Conservation (phyloP, 2,113 vertebrate genomes). For the Rhinolophus ferrumequinum region DNA sequence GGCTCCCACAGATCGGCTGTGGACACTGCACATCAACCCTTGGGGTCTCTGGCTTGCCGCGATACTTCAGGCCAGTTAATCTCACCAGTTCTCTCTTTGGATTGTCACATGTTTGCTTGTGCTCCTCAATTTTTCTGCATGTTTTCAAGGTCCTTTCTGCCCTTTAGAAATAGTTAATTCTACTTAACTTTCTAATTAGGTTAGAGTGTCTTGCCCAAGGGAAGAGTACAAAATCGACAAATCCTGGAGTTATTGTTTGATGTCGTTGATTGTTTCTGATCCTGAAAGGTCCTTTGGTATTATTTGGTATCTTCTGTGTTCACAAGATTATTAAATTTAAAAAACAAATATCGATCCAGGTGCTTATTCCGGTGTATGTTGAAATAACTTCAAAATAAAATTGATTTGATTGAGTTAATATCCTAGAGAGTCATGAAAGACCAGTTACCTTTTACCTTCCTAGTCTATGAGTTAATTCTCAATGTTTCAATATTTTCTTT, state of each 20-base stretch:
- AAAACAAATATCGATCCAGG: not conserved
- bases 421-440: not conserved
- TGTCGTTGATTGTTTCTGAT: slow-evolving; percentile 29
- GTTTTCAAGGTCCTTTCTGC: slow-evolving; percentile 20
- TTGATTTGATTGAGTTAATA: not conserved
- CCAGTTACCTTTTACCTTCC: not conserved
- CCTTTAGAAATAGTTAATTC: slow-evolving; percentile 52
- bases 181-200: slow-evolving; percentile 53
- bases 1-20: not conserved
- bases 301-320: not conserved
- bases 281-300: not conserved
- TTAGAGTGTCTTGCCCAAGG: not conserved
- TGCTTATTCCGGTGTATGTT: not conserved
- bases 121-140: not conserved
- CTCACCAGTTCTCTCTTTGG: not conserved
- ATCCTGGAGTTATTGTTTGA: not conserved
- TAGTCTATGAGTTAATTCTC: not conserved
- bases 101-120: slow-evolving; percentile 44
- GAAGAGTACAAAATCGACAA: not conserved
- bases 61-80: not conserved
- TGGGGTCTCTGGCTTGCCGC: not conserved
- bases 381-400: slow-evolving; percentile 34
- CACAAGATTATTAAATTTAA: slow-evolving; percentile 3
- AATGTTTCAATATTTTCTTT: not conserved
- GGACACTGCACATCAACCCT: not conserved